Base-by-base conservation (phyloP, 2,888 invertebrate species). In the Chloroclystis v-ata region DNA sequence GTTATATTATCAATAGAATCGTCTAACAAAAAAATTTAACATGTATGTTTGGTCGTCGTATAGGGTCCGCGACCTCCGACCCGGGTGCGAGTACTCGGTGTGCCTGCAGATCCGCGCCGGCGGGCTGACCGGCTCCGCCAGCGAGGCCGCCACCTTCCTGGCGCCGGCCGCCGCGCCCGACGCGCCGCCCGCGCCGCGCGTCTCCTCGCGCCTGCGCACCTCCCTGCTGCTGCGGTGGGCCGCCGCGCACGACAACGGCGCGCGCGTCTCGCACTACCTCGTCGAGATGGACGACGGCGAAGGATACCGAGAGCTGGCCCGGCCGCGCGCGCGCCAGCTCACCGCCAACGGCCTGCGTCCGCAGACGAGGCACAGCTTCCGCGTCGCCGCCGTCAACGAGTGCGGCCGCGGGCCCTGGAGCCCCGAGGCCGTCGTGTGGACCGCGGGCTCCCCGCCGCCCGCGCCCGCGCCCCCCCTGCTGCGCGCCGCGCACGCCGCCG, bases 61-160 rank as follows among this genome's bases (percentile, higher is more conserved):
- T 69, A 88, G 88, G 62, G 92, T 97, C 54, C 92, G 94, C 75
- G 95, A 96, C 79, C 86, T 97, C 65, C 91, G 93, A 73, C 96
- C 97, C 9, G 95, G 95, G n/a, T 93, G 94, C 72, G 95, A 95
- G 72, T 97, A 96, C 82, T 92, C 93, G 50, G 93, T 96, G 60
- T 93, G 94, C 66, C 87, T 94, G 57, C 93, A 93, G 78, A 94
- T 95, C 60, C 91, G 93, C 65, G 80, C 94, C 54, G 94, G 95
- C 57, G 92, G 92, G 69, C 72, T 93, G 54, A 91, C 92, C 55
- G 95, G 95, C 41, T 90, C 91, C 28, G 91, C 93, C 6, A 94
- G 94, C 49, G 93, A 94, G 67, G 92, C 94, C 44, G 91, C 93
- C 49, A 92, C 92, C 60, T 96, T 97, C 84, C 91, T 91, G 57